Evolutionary conservation across 2,113 vertebrate species (phyloP).

Genomic region (Tetrax tetrax): DNA sequence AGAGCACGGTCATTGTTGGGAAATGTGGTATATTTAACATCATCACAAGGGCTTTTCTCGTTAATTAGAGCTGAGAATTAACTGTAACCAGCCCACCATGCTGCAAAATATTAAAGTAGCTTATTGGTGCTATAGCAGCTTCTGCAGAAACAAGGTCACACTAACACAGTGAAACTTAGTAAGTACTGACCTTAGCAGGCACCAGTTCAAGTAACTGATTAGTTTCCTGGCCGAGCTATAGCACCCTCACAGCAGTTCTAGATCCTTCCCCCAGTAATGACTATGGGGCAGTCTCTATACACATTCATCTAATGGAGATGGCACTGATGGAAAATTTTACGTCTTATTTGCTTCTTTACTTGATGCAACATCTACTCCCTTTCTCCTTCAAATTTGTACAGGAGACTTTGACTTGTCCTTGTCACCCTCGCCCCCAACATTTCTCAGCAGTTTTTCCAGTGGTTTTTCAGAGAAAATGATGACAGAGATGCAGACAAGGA

Average conservation of each 20-base stretch:
- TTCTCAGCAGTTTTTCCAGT: background rate
- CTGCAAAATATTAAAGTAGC: background rate
- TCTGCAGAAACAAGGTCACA: background rate
- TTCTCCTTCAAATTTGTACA: background rate
- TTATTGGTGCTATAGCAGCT: background rate
- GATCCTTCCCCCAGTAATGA: background rate
- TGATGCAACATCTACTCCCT: background rate
- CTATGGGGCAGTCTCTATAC: rapidly evolving
- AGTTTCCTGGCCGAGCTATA: background rate
- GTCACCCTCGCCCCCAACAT: rapidly evolving
- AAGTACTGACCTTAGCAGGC: background rate
- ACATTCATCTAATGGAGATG: background rate
- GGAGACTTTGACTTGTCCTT: background rate
- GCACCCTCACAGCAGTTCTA: background rate
- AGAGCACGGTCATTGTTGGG: background rate
- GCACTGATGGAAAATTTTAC: background rate
- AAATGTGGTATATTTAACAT: background rate
- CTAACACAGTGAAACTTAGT: background rate
- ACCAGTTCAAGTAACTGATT: background rate
- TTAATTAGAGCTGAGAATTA: background rate
- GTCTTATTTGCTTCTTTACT: background rate
- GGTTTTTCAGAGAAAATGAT: background rate
- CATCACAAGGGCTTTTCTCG: background rate
- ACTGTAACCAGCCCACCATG: background rate
- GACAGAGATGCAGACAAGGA: background rate